Conservation (phyloP, 2,888 invertebrate genomes). For the Lithosia quadra region DNA sequence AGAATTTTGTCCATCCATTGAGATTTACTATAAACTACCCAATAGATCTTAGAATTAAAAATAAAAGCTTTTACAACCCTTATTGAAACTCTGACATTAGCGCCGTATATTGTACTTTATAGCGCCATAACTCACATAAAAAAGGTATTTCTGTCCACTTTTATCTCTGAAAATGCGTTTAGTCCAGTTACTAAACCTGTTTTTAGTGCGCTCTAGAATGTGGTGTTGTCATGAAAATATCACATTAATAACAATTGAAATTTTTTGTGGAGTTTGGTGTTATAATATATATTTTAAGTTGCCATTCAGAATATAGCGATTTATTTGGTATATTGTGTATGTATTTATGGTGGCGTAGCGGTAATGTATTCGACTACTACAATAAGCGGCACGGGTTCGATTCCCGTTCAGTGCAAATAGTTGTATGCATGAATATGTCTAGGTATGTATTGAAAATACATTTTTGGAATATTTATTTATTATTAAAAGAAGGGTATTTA, state of each 20-base stretch:
- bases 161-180: constrained; percentile 13
- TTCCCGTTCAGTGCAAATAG: no score
- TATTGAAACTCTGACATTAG: constrained; percentile 22
- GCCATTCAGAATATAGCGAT: no score
- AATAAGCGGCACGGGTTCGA: no score
- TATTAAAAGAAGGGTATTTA: no score
- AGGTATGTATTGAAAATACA: no score
- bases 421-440: no score
- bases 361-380: no score
- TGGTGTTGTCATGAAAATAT: constrained; percentile 16
- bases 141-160: constrained; percentile 20
- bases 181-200: background rate
- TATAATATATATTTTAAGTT: background rate
- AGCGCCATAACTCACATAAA: constrained; percentile 24
- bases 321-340: no score
- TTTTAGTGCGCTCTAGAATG: background rate
- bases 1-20: background rate
- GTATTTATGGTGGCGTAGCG: no score
- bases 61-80: constrained; percentile 9
- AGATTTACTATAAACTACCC: background rate
- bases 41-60: background rate
- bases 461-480: no score
- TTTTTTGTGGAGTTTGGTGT: background rate
- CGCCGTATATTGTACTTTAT: constrained; percentile 22
- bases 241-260: constrained; percentile 15